Conservation (phyloP, 2,797 vertebrate species). For the Anomalospiza imberbis region DNA sequence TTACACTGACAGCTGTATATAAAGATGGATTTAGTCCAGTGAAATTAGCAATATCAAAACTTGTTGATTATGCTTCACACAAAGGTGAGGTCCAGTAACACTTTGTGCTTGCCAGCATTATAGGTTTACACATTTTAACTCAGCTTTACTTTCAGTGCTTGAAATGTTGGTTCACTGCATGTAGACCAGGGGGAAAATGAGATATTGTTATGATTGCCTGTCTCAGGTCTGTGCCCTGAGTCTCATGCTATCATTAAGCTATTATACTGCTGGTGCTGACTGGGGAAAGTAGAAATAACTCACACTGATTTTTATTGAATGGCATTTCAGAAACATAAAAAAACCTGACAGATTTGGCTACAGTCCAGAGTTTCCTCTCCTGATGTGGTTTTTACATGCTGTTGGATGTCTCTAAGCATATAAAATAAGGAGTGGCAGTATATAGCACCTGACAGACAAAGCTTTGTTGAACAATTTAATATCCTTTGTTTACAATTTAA, state of each 20-base stretch:
- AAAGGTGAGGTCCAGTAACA: not conserved
- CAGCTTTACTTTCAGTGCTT: not conserved
- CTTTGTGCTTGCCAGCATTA: not conserved
- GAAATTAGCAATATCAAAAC: not conserved
- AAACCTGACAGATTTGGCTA: not conserved
- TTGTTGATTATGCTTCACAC: not conserved
- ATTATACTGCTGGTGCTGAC: not conserved
- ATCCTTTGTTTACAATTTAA: not conserved
- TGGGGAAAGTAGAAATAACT: not conserved
- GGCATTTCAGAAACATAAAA: not conserved
- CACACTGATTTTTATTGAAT: not conserved
- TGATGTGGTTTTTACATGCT: not conserved
- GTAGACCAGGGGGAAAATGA: slow-evolving; percentile 15
- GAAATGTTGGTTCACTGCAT: not conserved
- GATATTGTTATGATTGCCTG: not conserved
- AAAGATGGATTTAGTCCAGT: not conserved
- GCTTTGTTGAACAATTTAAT: not conserved
- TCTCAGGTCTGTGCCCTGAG: not conserved
- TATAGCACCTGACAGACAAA: not conserved
- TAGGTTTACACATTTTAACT: not conserved
- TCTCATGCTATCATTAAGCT: slow-evolving; percentile 12
- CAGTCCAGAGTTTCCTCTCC: not conserved
- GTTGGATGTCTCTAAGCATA: not conserved
- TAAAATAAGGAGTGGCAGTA: not conserved
- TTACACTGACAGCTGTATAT: not conserved